Base-by-base conservation (phyloP, 2,888 invertebrate genomes). In the Ashinkailepas kermadecensis region DNA sequence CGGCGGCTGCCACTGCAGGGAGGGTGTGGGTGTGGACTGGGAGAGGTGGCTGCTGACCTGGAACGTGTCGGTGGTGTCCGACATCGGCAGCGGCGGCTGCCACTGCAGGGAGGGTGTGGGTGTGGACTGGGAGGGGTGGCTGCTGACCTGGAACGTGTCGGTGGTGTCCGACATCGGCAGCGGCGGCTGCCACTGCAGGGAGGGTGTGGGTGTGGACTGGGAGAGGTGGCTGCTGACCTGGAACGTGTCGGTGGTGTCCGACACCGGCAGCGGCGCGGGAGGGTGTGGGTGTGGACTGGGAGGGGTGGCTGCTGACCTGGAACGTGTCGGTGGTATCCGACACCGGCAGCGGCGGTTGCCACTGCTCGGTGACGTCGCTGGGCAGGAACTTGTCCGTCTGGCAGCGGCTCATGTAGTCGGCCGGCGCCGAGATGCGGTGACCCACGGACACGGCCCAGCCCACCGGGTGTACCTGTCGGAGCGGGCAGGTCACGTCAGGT, bases 381-480 rank as follows among this genome's bases (percentile, higher is more conserved):
- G 92, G 91, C 83, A 93, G 91, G 58, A 91, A 90, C 81, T 92
- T 89, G 78, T 92, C 92, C 86, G 92, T 92, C 58, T 92, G 90
- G 81, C 95, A 91, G 83, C 94, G 90, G 82, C 74, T 83, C 59
- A 81, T 88, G 87, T 96, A 96, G 82, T 90, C 92, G 74, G 91
- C 90, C 8, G 95, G 94, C 0, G 97, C 96, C 82, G 94, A 93
- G 80, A 99, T 89, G 80, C 92, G 92, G 87, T 98, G 98, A 0
- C 96, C 97, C 0, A 96, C 93, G 82, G 92, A 89, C 82, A 92
- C 93, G 0, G 98, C 95, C 98, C 99, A 97, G n/a, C 97, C 97
- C 1, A 97, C 95, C 0, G 96, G 96, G 88, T 98, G 98, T 84
- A 99, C 93, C 79, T 79, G 58, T n/a, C 74, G 11, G 58, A 4